Conservation (phyloP, 2,888 invertebrate genomes). For the Polyploca ridens region DNA sequence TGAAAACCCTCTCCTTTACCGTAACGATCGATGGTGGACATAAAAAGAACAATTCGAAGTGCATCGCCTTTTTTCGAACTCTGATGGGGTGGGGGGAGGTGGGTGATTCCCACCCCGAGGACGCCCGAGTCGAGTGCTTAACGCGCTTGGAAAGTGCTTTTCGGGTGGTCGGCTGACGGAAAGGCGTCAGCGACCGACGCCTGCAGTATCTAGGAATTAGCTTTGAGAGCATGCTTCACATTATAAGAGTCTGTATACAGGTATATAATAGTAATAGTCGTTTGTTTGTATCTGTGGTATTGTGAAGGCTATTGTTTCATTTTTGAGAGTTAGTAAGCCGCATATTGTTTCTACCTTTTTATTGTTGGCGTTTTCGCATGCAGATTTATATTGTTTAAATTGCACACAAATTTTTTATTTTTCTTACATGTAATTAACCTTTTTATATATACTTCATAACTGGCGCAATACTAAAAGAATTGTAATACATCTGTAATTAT, state of each 20-base stretch:
- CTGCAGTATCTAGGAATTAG: constrained; percentile 60
- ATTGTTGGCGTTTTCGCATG: background rate
- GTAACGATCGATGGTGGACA: constrained; percentile 83
- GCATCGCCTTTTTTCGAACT: constrained; percentile 83
- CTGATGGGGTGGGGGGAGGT: constrained; percentile 60
- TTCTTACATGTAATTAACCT: too few relatives aligned
- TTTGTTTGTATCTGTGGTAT: constrained; percentile 1
- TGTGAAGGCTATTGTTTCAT: constrained; percentile 3
- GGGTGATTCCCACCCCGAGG: constrained; percentile 39
- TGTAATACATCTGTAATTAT: too few relatives aligned
- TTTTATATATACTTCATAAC: too few relatives aligned
- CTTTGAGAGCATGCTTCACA: constrained; percentile 52
- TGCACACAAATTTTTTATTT: too few relatives aligned
- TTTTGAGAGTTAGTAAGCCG: constrained; percentile 1
- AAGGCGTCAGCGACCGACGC: constrained; percentile 63
- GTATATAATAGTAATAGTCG: constrained; percentile 5
- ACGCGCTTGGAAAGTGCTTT: constrained; percentile 75
- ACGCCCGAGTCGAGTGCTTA: constrained; percentile 63
- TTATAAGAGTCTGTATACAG: constrained; percentile 19
- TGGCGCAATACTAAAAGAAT: too few relatives aligned
- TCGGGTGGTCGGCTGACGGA: constrained; percentile 68
- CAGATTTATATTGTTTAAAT: background rate
- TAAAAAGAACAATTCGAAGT: constrained; percentile 83
- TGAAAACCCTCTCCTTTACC: constrained; percentile 80
- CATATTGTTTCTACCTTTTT: background rate